phyloP scores from a whole-genome alignment of 2,888 invertebrate genomes.

The Ariolimax columbianus region DNA sequence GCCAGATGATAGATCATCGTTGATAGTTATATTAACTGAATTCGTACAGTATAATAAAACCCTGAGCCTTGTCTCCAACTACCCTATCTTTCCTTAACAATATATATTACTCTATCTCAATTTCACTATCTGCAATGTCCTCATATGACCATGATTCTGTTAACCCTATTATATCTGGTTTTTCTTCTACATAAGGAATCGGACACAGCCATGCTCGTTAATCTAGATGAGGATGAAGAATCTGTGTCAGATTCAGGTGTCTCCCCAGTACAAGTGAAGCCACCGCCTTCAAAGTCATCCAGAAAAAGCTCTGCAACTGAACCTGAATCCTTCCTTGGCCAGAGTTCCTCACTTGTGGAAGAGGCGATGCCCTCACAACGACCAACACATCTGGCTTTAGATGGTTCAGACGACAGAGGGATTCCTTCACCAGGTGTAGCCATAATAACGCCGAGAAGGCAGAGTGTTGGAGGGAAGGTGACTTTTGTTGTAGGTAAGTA shows the following conservation, averaged over 20 bases:
- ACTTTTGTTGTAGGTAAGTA: conserved; percentile 45
- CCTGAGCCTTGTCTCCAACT: no score
- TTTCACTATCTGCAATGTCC: no score
- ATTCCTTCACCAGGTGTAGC: conserved; percentile 27
- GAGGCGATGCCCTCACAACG: conserved; percentile 31
- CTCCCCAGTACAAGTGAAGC: not conserved
- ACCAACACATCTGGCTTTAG: conserved; percentile 29
- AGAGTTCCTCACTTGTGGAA: conserved; percentile 11
- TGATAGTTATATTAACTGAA: no score
- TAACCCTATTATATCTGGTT: no score
- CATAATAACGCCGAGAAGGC: conserved; percentile 30
- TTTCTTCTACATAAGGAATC: not conserved
- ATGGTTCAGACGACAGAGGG: not conserved
- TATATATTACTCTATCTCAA: no score
- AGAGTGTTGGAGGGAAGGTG: conserved; percentile 41
- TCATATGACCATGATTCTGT: no score
- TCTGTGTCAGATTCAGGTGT: conserved; percentile 49
- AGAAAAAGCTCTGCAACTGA: conserved; percentile 21
- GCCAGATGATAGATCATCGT: no score
- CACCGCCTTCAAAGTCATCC: not conserved
- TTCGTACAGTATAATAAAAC: not conserved
- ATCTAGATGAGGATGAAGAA: conserved; percentile 33
- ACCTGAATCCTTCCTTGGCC: not conserved
- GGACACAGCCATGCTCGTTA: not conserved
- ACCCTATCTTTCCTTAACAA: no score